Percentiles rank a stretch among this genome's conserved stretches.
Conservation (phyloP, 2,797 vertebrate species). For the Cryptoblepharus egeriae region DNA sequence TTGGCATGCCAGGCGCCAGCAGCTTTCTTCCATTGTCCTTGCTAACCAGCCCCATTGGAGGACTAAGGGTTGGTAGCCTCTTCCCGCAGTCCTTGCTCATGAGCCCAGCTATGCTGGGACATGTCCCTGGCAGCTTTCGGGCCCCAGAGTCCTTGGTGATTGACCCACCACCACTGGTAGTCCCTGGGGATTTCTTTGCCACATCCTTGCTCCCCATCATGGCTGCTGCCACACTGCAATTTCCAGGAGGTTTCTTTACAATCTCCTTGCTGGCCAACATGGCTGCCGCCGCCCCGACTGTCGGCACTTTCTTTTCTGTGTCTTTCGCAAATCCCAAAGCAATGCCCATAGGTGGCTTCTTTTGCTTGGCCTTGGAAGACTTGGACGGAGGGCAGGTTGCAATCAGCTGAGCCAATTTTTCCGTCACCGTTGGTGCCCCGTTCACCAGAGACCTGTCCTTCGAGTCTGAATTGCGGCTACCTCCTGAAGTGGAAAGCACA, state of each 20-base stretch:
- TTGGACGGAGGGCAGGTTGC: slow-evolving; percentile 95
- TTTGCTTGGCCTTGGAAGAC: slow-evolving; percentile 91
- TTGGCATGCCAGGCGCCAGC: slow-evolving; percentile 54
- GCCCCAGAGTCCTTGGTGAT: slow-evolving; percentile 66
- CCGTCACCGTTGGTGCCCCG: slow-evolving; percentile 87
- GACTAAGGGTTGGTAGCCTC: slow-evolving; percentile 59
- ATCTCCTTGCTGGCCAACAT: slow-evolving; percentile 75
- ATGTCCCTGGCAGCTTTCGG: slow-evolving; percentile 60
- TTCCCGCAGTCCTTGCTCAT: slow-evolving; percentile 70
- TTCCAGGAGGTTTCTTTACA: slow-evolving; percentile 74
- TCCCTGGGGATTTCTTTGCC: slow-evolving; percentile 60
- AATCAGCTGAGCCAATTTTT: slow-evolving; percentile 96
- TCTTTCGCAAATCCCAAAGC: slow-evolving; percentile 72
- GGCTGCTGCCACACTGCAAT: slow-evolving; percentile 59
- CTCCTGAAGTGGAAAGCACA: slow-evolving; percentile 57
- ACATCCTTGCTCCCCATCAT: slow-evolving; percentile 70
- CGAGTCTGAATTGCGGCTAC: slow-evolving; percentile 75
- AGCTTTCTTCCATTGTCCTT: slow-evolving; percentile 68
- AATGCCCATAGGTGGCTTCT: slow-evolving; percentile 72
- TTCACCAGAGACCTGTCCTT: slow-evolving; percentile 86
- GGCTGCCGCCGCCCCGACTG: slow-evolving; percentile 58
- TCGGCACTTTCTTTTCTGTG: slow-evolving; percentile 73
- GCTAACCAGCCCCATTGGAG: slow-evolving; percentile 64
- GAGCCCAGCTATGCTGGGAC: slow-evolving; percentile 59
- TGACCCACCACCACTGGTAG: slow-evolving; percentile 59